phyloP scores from a whole-genome alignment of 2,797 vertebrate species.

The Smutsia temminckii region DNA sequence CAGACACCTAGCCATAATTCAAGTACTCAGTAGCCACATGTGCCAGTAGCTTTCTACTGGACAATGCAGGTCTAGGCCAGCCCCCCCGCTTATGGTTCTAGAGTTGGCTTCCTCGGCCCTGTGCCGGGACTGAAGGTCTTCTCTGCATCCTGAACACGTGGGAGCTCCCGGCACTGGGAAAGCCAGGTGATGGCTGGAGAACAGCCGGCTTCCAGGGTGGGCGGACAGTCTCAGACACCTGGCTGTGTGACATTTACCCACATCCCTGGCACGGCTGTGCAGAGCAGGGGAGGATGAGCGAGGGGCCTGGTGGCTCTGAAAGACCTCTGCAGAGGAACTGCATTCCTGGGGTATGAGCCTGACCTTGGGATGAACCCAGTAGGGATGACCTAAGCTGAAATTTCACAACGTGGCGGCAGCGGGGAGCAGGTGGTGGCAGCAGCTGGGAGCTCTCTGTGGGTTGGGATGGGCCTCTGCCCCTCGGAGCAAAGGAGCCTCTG shows the following conservation, averaged over 20 bases:
- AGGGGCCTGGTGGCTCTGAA: background rate
- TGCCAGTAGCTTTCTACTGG: fast-evolving
- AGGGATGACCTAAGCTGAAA: background rate
- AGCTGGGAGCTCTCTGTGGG: background rate
- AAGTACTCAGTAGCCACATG: fast-evolving
- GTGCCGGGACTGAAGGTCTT: background rate
- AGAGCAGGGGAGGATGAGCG: background rate
- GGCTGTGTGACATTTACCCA: constrained; percentile 62
- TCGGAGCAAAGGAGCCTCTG: background rate
- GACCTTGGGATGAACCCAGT: background rate
- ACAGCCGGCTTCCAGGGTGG: constrained; percentile 46
- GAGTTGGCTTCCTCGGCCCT: background rate
- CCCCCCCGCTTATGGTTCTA: background rate
- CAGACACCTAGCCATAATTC: fast-evolving
- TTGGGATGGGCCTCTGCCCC: background rate
- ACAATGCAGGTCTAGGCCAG: fast-evolving
- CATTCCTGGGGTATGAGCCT: background rate
- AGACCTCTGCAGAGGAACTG: background rate
- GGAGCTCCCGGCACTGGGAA: background rate
- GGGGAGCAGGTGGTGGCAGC: constrained; percentile 1
- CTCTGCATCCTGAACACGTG: background rate
- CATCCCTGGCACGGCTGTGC: fast-evolving
- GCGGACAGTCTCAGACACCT: constrained; percentile 51
- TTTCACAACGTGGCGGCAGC: background rate
- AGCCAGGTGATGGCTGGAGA: constrained; percentile 49